Evolutionary conservation across 2,888 invertebrate genomes (phyloP), one percentile per base, ranked within the genome.

Genomic region (Orchesella flavescens): DNA sequence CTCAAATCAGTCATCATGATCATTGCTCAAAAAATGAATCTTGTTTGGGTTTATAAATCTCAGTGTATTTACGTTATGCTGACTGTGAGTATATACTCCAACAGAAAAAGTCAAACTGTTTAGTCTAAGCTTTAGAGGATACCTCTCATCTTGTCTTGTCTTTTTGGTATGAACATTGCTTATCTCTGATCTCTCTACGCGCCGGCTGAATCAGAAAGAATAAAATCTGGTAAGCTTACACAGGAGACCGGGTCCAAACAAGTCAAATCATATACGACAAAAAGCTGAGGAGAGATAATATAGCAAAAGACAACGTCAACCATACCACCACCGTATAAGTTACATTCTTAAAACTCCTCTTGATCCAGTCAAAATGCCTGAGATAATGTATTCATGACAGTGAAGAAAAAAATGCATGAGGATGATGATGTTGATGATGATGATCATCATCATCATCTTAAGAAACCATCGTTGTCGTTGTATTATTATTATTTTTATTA

Each of bases 401-500:
- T 59, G 21, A 24, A 63, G 19, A 23, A 24, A 10, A 63, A 59
- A 57, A 57, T n/a, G n/a, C 57, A 57, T 57, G 57, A 5, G 10
- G 57, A 61, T 21, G 61, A 61, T 61, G 61, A 53, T 53, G 10
- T 10, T 24, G 3, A 34, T 1, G 13, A 63, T 63, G 24, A 24
- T 34, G 34, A 34, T 34, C 3, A 34, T 34, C 3, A 34, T 34
- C 34, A 34, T 34, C 34, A 7, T 34, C 34, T 34, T 34, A 2
- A 34, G 34, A 34, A 63, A 63, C 23, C 10, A 63, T 63, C 63
- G 63, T 63, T 63, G 63, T 63, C 63, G 24, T 63, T 63, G 63
- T 63, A 63, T 63, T 63, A 63, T 63, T 63, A 63, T 63, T 63
- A 63, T 63, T 63, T 63, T 63, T 63, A 63, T 63, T 63, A 63